phyloP scores from a whole-genome alignment of 2,888 invertebrate genomes.

The Shargacucullia verbasci region DNA sequence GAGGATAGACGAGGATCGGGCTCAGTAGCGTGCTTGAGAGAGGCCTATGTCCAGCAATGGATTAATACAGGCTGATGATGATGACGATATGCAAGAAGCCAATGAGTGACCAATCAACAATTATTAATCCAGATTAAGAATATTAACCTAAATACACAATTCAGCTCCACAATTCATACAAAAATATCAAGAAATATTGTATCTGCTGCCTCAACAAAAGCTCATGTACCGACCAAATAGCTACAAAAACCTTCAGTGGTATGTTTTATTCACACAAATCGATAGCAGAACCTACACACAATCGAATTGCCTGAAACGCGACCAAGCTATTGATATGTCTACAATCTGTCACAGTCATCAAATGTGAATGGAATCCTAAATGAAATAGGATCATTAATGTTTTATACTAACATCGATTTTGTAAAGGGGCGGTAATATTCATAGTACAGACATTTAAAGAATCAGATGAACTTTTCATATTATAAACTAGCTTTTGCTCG shows the following conservation, averaged over 20 bases:
- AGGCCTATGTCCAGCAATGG: no score
- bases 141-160: no score
- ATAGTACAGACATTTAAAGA: no score
- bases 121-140: no score
- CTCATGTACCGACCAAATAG: conserved; percentile 17
- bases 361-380: conserved; percentile 19
- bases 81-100: no score
- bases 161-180: neutral
- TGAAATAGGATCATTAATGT: conserved; percentile 8
- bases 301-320: conserved; percentile 28
- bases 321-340: conserved; percentile 38
- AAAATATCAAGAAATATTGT: conserved; percentile 10
- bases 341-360: conserved; percentile 39
- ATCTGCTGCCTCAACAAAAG: conserved; percentile 24
- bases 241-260: conserved; percentile 11
- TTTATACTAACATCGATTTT: conserved; percentile 12
- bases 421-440: neutral
- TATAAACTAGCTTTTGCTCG: no score
- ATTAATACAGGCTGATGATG: no score
- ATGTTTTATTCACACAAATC: conserved; percentile 62
- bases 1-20: no score
- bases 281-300: conserved; percentile 41
- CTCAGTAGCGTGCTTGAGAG: no score
- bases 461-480: no score
- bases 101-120: no score